These are phyloP conservation scores for Ptychoptera albimana DNA, from an alignment of 2,888 invertebrate genomes.

Conservation along the genomic window DNA sequence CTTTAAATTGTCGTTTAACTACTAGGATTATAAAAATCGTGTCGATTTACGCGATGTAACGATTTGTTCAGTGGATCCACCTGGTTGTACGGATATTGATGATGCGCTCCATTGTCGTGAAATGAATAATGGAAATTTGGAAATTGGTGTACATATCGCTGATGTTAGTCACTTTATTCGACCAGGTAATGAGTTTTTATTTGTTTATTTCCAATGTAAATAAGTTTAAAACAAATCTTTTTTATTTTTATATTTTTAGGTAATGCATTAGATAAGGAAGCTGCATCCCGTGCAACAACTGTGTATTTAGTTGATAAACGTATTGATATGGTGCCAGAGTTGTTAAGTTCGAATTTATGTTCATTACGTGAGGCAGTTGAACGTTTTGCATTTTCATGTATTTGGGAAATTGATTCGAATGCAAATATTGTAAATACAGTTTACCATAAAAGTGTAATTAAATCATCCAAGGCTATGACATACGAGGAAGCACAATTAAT, in stretches of 20 bases:
- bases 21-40: constrained; percentile 57
- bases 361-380: constrained; percentile 83
- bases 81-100: constrained; percentile 97
- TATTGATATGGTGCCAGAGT: constrained; percentile 79
- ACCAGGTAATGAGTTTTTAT: constrained; percentile 39
- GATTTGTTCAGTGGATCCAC: constrained; percentile 94
- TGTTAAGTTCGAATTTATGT: constrained; percentile 90
- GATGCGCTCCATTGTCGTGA: constrained; percentile 86
- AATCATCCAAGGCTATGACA: constrained; percentile 82
- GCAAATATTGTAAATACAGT: constrained; percentile 66
- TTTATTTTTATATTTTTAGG: too few relatives aligned
- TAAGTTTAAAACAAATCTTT: too few relatives aligned
- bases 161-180: constrained; percentile 96
- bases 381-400: constrained; percentile 85
- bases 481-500: constrained; percentile 92
- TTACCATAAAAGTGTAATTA: constrained; percentile 88
- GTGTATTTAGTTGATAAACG: constrained; percentile 90
- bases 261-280: constrained; percentile 84
- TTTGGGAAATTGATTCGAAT: constrained; percentile 82
- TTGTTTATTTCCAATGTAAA: too few relatives aligned
- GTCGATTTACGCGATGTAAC: constrained; percentile 70
- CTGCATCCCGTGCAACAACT: constrained; percentile 85
- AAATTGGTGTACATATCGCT: constrained; percentile 96
- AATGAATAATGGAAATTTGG: constrained; percentile 53
- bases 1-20: constrained; percentile 11